Conservation (phyloP, 2,797 vertebrate genomes). For the Tapera naevia region DNA sequence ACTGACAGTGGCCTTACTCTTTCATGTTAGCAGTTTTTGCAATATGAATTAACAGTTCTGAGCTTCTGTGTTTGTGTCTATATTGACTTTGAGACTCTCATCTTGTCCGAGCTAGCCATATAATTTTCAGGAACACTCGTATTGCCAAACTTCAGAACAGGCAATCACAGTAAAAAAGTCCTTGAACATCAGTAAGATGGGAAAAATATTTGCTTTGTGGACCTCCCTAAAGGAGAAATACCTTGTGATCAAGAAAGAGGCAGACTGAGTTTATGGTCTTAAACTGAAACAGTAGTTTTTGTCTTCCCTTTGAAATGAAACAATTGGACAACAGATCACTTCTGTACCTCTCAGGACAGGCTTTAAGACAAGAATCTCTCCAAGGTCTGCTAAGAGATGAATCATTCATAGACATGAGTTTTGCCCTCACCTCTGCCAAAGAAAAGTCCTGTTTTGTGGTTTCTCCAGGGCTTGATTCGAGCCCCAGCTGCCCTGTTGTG, state of each 20-base stretch:
- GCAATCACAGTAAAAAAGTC: neutral
- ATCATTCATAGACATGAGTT: accelerated
- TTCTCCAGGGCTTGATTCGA: neutral
- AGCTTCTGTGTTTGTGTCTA: neutral
- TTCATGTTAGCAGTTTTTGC: neutral
- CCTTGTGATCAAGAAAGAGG: neutral
- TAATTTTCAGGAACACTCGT: neutral
- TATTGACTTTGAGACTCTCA: neutral
- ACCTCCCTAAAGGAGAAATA: neutral
- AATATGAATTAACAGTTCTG: neutral
- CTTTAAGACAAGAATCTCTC: neutral
- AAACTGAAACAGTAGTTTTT: neutral
- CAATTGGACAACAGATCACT: neutral
- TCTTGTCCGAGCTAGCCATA: neutral
- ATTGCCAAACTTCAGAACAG: neutral
- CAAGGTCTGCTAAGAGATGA: neutral
- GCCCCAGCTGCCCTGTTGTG: neutral
- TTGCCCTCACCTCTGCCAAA: neutral
- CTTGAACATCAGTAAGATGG: neutral
- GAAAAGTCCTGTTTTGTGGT: neutral
- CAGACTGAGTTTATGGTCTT: neutral
- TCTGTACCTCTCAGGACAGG: neutral
- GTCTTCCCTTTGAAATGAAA: neutral
- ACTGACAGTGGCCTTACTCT: neutral
- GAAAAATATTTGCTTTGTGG: neutral